These are phyloP conservation scores for Salarias fasciatus DNA, from an alignment of 2,797 vertebrate genomes.

Conservation along the genomic window DNA sequence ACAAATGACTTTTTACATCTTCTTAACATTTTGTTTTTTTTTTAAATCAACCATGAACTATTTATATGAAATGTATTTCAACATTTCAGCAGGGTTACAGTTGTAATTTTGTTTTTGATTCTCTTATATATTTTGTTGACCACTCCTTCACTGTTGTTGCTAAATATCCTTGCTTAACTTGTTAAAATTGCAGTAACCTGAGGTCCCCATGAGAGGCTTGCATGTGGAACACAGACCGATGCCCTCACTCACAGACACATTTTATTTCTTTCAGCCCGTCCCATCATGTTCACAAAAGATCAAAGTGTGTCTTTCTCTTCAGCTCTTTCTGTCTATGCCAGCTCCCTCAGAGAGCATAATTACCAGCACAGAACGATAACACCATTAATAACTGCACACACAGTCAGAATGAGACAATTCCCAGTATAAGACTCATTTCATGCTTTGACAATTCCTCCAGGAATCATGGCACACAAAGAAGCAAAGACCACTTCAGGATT, in stretches of 20 bases:
- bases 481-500: conserved; percentile 73
- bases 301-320: conserved; percentile 79
- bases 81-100: no score
- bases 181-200: conserved; percentile 20
- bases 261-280: conserved; percentile 62
- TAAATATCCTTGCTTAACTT: conserved; percentile 3
- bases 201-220: conserved; percentile 20
- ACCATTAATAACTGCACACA: conserved; percentile 79
- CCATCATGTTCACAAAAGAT: conserved; percentile 80
- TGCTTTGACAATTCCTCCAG: conserved; percentile 83
- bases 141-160: background rate
- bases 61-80: no score
- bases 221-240: conserved; percentile 45
- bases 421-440: conserved; percentile 83
- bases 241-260: conserved; percentile 53
- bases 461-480: conserved; percentile 80
- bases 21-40: no score
- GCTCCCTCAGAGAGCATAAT: conserved; percentile 80
- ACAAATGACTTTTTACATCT: no score
- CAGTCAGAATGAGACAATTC: conserved; percentile 79
- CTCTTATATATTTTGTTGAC: no score
- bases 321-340: conserved; percentile 61
- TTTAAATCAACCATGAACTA: no score
- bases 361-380: conserved; percentile 84
- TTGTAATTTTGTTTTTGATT: no score